Evolutionary conservation across 2,888 invertebrate species (phyloP), one percentile per base, ranked within the genome.

Genomic region (Neoitamus cyanurus): DNA sequence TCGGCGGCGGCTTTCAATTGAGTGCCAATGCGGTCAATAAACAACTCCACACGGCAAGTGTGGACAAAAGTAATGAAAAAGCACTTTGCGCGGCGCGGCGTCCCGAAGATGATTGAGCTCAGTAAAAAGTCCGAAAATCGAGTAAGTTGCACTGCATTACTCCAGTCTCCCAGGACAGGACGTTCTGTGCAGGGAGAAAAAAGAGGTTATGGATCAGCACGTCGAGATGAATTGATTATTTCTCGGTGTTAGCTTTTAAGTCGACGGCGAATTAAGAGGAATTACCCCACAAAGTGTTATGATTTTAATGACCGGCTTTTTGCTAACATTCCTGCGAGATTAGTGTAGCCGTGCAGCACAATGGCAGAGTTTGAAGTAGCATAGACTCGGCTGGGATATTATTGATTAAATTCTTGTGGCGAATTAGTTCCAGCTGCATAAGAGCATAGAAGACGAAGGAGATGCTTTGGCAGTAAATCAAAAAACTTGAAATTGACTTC

Each of bases 11-110:
- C 58, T 58, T 58, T 58, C 58, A 58, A 58, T 58, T 58, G 58
- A 42, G 42, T 11, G 5, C 20, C 58, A 58, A 58, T 58, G 58
- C 9, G 58, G 58, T 15, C 58, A 58, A 58, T 58, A 58, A 58
- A 25, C 58, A 58, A 9, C 58, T 25, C 58, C 58, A 25, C 58
- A 58, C 34, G 58, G 58, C 15, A 20, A 58, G 25, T 58, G 58
- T 58, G 58, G 58, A 58, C 58, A 58, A 58, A 58, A 58, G 58
- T 58, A 58, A 58, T 58, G 58, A 58, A 58, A 58, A 58, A 58
- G 58, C 58, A 58, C 58, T 58, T 58, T 58, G 58, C 25, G 20
- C 15, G 58, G 58, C 25, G 20, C 15, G 58, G 11, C 58, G 58
- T 58, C 58, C 58, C 15, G 58, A 58, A 58, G 58, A 58, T 58